Evolutionary conservation across 1,140 invertebrate genomes (phyloP), one percentile per base, ranked within the genome.

Genomic region (Anastrepha ludens): DNA sequence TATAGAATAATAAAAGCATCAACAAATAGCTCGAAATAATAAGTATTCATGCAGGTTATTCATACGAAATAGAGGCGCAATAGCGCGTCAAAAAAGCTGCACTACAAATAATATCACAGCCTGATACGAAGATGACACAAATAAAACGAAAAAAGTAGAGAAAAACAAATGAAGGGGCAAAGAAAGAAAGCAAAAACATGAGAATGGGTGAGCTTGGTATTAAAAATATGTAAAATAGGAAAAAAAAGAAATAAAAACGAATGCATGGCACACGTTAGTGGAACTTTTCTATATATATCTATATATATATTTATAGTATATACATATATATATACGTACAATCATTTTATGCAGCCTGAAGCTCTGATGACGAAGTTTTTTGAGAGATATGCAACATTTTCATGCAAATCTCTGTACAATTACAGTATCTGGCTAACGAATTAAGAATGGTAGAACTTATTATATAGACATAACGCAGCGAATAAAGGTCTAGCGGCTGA

Each of bases 91-190:
- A 15, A 81, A 62, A 62, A 17, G 60, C 4, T 62, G n/a, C 74
- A 50, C 74, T 81, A 50, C 47, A 55, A 58, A 81, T 81, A 41
- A 81, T 47, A 41, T 15, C 8, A 81, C 15, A n/a, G 47, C 74
- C 44, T 81, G 74, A 81, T 47, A 55, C 74, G 74, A 81, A 81
- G 44, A 74, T 41, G 47, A 29, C 29, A 29, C 74, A 55, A 55
- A 55, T 20, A 81, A 47, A 55, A 55, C 11, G 44, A 55, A 44
- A 44, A 81, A 55, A 55, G 20, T 50, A n/a, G 47, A 17, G 47
- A 74, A 17, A 74, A 47, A 3, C 70, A 74, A 13, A 74, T 47
- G 11, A 74, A 74, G 44, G 44, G 50, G 44, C 44, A 47, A 74
- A 74, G 4, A 74, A 44, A 74, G 44, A 3, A 29, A 17, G 4